These are phyloP conservation scores for Neogale vison DNA, from an alignment of 2,113 vertebrate genomes.

Conservation along the genomic window DNA sequence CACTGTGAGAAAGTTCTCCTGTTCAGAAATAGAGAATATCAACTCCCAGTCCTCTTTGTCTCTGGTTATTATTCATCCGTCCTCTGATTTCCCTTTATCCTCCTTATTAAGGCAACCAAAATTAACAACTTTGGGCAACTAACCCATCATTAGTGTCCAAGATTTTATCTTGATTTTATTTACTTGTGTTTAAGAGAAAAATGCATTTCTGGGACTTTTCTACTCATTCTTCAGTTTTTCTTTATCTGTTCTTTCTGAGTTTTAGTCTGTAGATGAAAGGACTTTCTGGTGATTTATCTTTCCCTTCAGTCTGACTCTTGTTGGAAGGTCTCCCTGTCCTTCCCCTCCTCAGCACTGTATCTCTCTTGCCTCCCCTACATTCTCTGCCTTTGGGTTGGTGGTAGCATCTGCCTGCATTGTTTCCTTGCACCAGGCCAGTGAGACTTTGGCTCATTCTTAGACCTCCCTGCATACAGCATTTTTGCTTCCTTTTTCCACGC, in stretches of 20 bases:
- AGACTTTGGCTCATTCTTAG: background rate
- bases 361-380: background rate
- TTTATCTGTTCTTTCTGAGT: background rate
- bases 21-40: background rate
- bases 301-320: background rate
- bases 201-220: background rate
- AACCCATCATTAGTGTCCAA: background rate
- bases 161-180: background rate
- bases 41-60: background rate
- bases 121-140: background rate
- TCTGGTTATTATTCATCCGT: background rate
- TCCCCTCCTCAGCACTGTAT: background rate
- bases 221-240: conserved; percentile 8
- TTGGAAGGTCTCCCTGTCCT: background rate
- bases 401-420: background rate
- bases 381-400: background rate
- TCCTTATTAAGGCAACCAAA: background rate
- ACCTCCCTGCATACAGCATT: background rate
- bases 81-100: background rate
- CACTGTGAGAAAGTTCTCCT: background rate
- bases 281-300: background rate
- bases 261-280: conserved; percentile 27
- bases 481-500: background rate
- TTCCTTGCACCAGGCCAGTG: background rate
- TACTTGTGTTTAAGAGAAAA: background rate